A percentile compares a stretch with the other conserved stretches of the same genome.
phyloP scores from a whole-genome alignment of 2,113 vertebrate species.

The Dasyprocta punctata region DNA sequence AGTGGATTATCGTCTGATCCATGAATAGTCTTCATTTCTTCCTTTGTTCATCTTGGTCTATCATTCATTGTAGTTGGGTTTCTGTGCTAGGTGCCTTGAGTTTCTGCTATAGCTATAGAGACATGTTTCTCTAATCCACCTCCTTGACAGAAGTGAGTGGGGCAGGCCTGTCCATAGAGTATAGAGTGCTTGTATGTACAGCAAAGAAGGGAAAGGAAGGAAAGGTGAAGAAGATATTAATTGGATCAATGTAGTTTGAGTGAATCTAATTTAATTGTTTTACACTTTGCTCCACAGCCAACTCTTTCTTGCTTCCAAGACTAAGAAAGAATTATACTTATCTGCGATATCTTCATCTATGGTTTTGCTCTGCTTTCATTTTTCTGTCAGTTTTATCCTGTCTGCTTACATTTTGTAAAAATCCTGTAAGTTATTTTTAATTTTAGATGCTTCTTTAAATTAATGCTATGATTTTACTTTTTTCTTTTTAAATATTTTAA shows the following conservation, averaged over 20 bases:
- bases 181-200: neutral
- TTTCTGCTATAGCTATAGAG: neutral
- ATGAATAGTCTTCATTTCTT: neutral
- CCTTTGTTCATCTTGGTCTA: neutral
- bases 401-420: neutral
- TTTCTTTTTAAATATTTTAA: neutral
- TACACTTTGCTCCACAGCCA: neutral
- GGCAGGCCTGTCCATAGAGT: neutral
- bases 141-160: neutral
- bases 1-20: neutral
- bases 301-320: neutral
- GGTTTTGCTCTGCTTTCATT: slow-evolving; percentile 48
- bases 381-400: neutral
- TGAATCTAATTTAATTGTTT: slow-evolving; percentile 6
- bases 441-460: neutral
- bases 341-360: neutral
- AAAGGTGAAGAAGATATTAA: neutral
- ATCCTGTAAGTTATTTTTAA: neutral
- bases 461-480: slow-evolving; percentile 6
- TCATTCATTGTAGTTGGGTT: neutral
- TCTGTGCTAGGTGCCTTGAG: neutral
- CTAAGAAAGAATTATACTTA: neutral
- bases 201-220: neutral
- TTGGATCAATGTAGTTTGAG: neutral
- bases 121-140: neutral